phyloP scores from a whole-genome alignment of 1,140 invertebrate genomes.

The Pseudomyrmex sp. region DNA sequence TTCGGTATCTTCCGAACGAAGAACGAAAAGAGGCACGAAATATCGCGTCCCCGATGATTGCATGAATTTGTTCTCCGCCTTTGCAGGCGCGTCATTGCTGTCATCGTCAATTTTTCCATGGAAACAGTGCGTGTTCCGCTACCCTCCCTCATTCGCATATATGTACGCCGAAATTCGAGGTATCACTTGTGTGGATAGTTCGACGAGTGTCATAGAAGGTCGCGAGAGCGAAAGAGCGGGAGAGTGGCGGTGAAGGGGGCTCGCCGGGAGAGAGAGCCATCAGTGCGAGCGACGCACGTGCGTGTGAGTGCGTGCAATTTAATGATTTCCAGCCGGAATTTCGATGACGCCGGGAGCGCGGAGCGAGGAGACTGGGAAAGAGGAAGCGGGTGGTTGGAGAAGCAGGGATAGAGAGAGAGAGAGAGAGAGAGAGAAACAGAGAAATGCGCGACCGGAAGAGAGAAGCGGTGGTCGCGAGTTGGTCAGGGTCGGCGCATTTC shows the following conservation, averaged over 20 bases:
- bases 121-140: constrained; percentile 57
- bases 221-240: constrained; percentile 25
- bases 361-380: constrained; percentile 31
- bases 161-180: constrained; percentile 65
- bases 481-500: constrained; percentile 68
- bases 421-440: not conserved
- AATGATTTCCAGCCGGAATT: constrained; percentile 81
- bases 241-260: constrained; percentile 44
- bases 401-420: not conserved
- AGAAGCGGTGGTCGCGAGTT: constrained; percentile 60
- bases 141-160: constrained; percentile 29
- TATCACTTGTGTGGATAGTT: constrained; percentile 69
- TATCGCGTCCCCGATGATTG: constrained; percentile 35
- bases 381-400: not conserved
- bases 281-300: constrained; percentile 74
- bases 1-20: constrained; percentile 3
- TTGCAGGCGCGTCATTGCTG: constrained; percentile 37
- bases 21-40: not conserved
- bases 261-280: constrained; percentile 65
- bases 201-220: constrained; percentile 45
- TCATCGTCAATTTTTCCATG: constrained; percentile 68
- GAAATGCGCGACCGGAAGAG: constrained; percentile 33
- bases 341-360: constrained; percentile 80
- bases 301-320: constrained; percentile 78
- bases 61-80: constrained; percentile 60